Percentiles rank a stretch among this genome's conserved stretches.
phyloP scores from a whole-genome alignment of 2,113 vertebrate species.

The Sciurus niger region DNA sequence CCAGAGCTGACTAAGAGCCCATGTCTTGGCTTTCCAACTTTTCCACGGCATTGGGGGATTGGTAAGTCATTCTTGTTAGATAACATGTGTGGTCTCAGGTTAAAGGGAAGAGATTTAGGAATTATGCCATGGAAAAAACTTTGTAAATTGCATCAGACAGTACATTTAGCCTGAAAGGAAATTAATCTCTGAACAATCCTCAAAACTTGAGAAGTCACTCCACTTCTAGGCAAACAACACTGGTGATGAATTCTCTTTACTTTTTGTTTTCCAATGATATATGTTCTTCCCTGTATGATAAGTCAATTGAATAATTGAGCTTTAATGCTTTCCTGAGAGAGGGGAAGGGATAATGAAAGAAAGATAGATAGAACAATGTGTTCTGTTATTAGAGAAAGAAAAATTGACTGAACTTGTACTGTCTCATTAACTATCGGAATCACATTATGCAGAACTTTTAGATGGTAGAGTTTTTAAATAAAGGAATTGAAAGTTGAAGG shows the following conservation, averaged over 20 bases:
- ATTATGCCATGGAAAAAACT: not conserved
- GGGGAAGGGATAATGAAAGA: not conserved
- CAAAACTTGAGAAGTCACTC: not conserved
- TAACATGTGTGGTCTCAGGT: not conserved
- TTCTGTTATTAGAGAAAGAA: not conserved
- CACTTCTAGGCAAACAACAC: not conserved
- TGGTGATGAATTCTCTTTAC: not conserved
- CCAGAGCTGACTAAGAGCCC: no score
- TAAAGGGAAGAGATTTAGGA: not conserved
- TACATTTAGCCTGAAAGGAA: not conserved
- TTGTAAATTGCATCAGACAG: not conserved
- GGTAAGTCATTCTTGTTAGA: not conserved
- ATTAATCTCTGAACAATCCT: not conserved
- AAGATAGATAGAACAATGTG: not conserved
- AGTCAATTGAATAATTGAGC: not conserved
- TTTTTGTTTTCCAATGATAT: not conserved
- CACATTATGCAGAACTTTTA: not conserved
- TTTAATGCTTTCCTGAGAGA: not conserved
- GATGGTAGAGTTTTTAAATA: not conserved
- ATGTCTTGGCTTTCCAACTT: not conserved
- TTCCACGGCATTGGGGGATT: no score
- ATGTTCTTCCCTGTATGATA: not conserved
- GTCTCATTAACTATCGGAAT: not conserved
- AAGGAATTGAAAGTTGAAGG: not conserved
- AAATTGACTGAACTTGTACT: not conserved